phyloP scores from a whole-genome alignment of 2,797 vertebrate genomes.

The Molossus molossus region DNA sequence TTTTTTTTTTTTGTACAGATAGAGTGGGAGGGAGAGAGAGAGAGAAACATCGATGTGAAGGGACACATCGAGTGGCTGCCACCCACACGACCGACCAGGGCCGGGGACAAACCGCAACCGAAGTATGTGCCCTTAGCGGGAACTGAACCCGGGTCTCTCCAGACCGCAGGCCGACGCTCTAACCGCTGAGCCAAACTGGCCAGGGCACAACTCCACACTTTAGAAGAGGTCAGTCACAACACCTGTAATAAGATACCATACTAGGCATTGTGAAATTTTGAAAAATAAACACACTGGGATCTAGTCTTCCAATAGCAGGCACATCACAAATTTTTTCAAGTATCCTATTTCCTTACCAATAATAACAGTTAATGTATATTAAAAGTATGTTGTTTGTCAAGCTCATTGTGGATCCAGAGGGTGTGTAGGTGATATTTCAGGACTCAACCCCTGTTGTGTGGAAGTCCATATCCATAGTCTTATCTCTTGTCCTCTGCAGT shows the following conservation, averaged over 20 bases:
- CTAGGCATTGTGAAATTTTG: neutral
- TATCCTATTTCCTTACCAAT: slow-evolving; percentile 6
- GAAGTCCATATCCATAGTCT: neutral
- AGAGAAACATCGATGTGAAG: too few species aligned
- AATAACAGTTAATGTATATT: neutral
- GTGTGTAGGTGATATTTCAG: neutral
- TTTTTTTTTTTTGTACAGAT: too few species aligned
- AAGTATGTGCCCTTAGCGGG: too few species aligned
- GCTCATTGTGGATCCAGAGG: neutral
- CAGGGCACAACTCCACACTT: neutral
- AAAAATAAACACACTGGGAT: neutral
- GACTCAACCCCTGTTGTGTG: neutral
- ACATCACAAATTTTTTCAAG: slow-evolving; percentile 37
- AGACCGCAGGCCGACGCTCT: too few species aligned
- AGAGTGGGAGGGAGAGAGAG: too few species aligned
- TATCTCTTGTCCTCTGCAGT: neutral
- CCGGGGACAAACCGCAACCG: too few species aligned
- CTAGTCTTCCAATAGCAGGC: neutral
- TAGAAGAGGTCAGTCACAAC: neutral
- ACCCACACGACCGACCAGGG: too few species aligned
- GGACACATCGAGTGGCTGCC: too few species aligned
- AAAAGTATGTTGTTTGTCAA: neutral
- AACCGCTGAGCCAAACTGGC: too few species aligned
- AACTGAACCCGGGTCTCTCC: too few species aligned
- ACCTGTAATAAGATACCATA: neutral